Evolutionary conservation across 2,113 vertebrate species (phyloP), one percentile per base, ranked within the genome.

Genomic region (Saguinus midas): DNA sequence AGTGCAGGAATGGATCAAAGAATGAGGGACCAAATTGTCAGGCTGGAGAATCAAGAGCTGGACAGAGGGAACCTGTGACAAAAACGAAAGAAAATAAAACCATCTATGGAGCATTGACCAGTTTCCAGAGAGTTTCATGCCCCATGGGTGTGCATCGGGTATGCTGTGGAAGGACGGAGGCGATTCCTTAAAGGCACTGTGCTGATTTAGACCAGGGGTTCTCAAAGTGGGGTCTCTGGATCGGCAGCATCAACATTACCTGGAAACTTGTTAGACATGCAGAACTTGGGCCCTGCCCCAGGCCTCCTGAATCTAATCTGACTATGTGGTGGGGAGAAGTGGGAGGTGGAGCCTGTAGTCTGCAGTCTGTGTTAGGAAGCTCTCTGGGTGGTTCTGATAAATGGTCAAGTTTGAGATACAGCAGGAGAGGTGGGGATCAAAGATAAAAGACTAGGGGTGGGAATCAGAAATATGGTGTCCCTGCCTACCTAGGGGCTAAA

Each of bases 401-500:
- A 52, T 0, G 5, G 58, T 50, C 58, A 21, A 25, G 18, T 52
- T 5, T 40, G 73, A 66, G 58, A 16, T 1, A 4, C 23, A 37
- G 13, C 32, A 50, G 43, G 13, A 32, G 20, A 25, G 43, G 20
- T 12, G 4, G 87, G 45, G 50, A 18, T 1, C 6, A 7, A 3
- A 3, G 73, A 32, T n/a, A 10, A 20, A 8, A 40, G 13, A 0
- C 9, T 2, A 23, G 48, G 23, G 17, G 1, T 32, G 27, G 57
- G 40, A 35, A 66, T 35, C 14, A 1, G 21, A 66, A 32, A 48
- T 8, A 3, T 0, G 17, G 29, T 6, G 5, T 52, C 7, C 0
- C 50, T 10, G 25, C 66, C 14, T 68, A 32, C 48, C n/a, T 5
- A 0, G 23, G 11, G 45, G 10, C 57, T 40, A 25, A 0, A 0